Conservation (phyloP, 1,140 invertebrate species). For the Cherax quadricarinatus region DNA sequence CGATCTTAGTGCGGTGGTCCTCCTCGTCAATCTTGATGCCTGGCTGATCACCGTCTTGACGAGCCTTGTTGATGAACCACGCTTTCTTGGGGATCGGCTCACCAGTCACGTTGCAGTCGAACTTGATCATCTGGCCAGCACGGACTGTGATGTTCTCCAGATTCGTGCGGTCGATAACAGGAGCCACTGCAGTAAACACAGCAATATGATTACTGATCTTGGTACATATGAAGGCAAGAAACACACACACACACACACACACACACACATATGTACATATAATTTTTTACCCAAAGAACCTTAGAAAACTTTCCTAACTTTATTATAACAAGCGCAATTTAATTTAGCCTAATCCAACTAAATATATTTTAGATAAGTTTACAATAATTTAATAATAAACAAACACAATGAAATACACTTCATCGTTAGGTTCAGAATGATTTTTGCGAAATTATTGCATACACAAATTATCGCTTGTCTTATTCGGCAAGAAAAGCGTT, state of each 20-base stretch:
- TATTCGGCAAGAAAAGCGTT: no score
- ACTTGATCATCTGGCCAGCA: constrained; percentile 89
- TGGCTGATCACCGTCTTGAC: constrained; percentile 81
- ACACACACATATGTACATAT: no score
- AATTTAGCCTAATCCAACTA: no score
- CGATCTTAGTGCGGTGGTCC: constrained; percentile 90
- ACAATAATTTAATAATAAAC: no score
- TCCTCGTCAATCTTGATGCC: constrained; percentile 89
- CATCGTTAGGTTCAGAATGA: no score
- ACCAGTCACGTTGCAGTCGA: constrained; percentile 93
- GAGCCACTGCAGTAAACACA: constrained; percentile 83
- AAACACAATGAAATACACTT: no score
- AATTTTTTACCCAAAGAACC: no score
- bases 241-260: background rate
- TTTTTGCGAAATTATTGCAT: no score
- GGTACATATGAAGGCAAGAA: background rate
- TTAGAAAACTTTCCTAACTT: no score
- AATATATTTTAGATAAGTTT: no score
- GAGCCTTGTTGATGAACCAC: constrained; percentile 91
- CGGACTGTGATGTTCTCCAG: constrained; percentile 90
- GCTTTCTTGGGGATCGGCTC: constrained; percentile 90
- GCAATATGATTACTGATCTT: background rate
- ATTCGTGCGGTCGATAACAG: constrained; percentile 95
- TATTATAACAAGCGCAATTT: no score
- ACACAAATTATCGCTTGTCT: no score